A percentile compares a stretch with the other conserved stretches of the same genome.
These are phyloP conservation scores for Myanophis thanlyinensis DNA, from an alignment of 2,113 vertebrate genomes.

Conservation along the genomic window DNA sequence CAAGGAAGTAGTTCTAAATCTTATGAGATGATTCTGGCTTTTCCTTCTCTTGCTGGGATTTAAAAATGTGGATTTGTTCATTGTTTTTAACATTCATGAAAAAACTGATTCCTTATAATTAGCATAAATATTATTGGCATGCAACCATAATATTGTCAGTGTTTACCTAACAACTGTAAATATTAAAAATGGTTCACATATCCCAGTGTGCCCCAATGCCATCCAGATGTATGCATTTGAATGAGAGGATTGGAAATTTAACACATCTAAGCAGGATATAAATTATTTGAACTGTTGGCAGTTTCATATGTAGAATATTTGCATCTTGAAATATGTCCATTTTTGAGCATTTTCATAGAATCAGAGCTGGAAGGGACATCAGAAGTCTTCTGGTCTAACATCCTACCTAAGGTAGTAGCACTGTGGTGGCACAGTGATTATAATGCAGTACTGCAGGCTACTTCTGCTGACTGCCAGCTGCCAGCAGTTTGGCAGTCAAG, in stretches of 20 bases:
- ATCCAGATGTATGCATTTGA: not conserved
- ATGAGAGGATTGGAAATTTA: not conserved
- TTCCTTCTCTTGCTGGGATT: fast-evolving
- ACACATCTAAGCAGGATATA: not conserved
- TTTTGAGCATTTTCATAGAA: not conserved
- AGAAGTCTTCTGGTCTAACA: too few relatives aligned
- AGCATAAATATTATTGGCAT: not conserved
- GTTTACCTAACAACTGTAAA: not conserved
- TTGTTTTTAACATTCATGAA: not conserved
- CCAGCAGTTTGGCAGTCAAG: too few relatives aligned
- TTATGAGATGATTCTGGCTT: not conserved
- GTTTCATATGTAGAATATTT: not conserved
- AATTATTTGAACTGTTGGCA: not conserved
- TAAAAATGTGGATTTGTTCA: not conserved
- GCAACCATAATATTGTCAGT: not conserved
- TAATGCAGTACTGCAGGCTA: too few relatives aligned
- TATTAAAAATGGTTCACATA: not conserved
- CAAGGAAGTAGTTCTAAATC: conserved; percentile 23
- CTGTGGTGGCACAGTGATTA: too few relatives aligned
- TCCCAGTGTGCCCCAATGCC: not conserved
- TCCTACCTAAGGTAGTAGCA: too few relatives aligned
- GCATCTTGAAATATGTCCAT: not conserved
- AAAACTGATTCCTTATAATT: not conserved
- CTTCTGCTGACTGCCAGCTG: too few relatives aligned
- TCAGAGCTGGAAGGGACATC: too few relatives aligned